Base-by-base conservation (phyloP, 2,113 vertebrate species). In the Megalops atlanticus region DNA sequence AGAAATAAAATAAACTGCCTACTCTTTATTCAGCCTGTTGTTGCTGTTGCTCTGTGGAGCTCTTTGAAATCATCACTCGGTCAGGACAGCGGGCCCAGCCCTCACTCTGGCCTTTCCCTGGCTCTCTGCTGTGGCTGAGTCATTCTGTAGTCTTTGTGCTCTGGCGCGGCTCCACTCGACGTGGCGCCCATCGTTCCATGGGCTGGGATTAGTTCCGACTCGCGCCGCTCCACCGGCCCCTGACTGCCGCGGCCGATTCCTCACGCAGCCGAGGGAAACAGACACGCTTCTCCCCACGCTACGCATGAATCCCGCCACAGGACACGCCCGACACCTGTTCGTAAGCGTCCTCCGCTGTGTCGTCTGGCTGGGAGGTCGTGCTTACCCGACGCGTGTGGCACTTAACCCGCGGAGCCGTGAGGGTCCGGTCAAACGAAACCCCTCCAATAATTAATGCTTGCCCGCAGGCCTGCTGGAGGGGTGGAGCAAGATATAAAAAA, bases 181-280 rank as follows among this genome's bases (percentile, higher is more conserved):
- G 74, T 70, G 1, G 81, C 82, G 78, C 74, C 35, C 54, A 43
- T 75, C 68, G 81, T 82, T 86, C 81, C 85, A 87, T 84, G 85
- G 80, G 77, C 85, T 39, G 74, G 83, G 87, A 91, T 92, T 88
- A 90, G 89, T 87, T 92, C 84, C 36, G 52, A 85, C 83, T 84
- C 85, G 74, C 52, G 80, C 88, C 81, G 76, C 80, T 88, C 84
- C 75, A 45, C 80, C 88, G 83, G 83, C 84, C 86, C 79, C 80
- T 73, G 76, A 2, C 52, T 69, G 15, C 1, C 72, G 68, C 0
- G 80, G 84, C 88, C 88, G 88, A 85, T 84, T 89, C 86, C 85
- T 85, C 77, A 76, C 76, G 84, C 74, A 77, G 84, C 39, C 83
- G 73, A 73, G 83, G 86, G 72, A 87, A 81, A 73, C 81, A 54